Base-by-base conservation (phyloP, 2,888 invertebrate species). In the Latrodectus hesperus region DNA sequence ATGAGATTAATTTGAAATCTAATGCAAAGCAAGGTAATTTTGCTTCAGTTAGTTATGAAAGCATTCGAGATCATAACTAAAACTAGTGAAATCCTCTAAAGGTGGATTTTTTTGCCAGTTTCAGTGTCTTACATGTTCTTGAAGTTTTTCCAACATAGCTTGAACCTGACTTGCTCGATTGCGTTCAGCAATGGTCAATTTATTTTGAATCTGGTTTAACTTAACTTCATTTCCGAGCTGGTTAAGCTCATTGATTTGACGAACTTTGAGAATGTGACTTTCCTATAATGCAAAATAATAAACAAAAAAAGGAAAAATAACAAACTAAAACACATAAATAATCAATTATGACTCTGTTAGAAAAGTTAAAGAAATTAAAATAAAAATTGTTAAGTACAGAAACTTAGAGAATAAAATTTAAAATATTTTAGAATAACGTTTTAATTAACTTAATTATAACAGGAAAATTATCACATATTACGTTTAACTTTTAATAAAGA, bases 191-290 rank as follows among this genome's bases (percentile, higher is more conserved):
- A 73, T 72, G 55, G 86, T 78, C 87, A 90, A 60, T 68, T 88
- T 88, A 71, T 86, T 74, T 55, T 82, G 73, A 70, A 89, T 89
- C 26, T 85, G 77, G 17, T 73, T 73, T 74, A 83, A 51, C 70
- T 78, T 84, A 49, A 65, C 67, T 60, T 75, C 88, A 17, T 38
- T 67, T 49, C 74, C 79, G 38, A 78, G 73, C 38, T 87, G 76
- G 64, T 86, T 89, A 49, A 76, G 11, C 74, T 94, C 93, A 93
- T 95, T 95, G 90, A 94, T 94, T 81, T 94, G 93, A 91, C 95
- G 95, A 88, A 96, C 95, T 90, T 95, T 95, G 92, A 94, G 94
- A 64, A 95, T 95, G 92, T 95, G 95, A 89, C 95, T 95, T 93
- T 96, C 96, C 96, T 96, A 92, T 55, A 79, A 67, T 60, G 49